Percentiles rank a stretch among this genome's conserved stretches.
These are phyloP conservation scores for Gymnothorax javanicus DNA, from an alignment of 2,797 vertebrate genomes.

Conservation along the genomic window DNA sequence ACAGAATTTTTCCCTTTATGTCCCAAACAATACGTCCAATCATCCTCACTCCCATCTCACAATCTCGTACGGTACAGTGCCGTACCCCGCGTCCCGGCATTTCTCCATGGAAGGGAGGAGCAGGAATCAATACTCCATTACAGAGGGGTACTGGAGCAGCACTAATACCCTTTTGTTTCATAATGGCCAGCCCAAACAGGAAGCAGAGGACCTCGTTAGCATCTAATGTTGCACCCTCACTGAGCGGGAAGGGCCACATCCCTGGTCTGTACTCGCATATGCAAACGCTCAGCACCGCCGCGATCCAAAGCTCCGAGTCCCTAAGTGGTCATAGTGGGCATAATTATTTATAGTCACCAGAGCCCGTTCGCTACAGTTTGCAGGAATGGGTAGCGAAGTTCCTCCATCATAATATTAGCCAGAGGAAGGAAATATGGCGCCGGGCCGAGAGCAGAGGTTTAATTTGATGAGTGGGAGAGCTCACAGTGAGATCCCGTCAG, in stretches of 20 bases:
- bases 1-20: neutral
- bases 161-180: neutral
- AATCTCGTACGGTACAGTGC: neutral
- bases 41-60: neutral
- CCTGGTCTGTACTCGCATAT: too few species aligned
- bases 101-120: neutral
- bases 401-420: too few species aligned
- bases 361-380: too few species aligned
- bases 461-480: neutral
- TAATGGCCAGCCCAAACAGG: neutral
- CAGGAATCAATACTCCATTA: conserved; percentile 29
- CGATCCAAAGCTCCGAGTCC: neutral
- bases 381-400: too few species aligned
- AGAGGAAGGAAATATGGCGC: too few species aligned
- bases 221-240: neutral
- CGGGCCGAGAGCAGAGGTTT: neutral
- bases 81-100: conserved; percentile 5
- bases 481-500: neutral
- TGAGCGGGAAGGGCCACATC: neutral
- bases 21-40: neutral
- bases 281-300: neutral
- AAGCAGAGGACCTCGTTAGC: neutral
- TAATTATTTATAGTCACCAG: too few species aligned
- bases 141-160: neutral
- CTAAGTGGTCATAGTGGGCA: too few species aligned